Percentiles rank a stretch among this genome's conserved stretches.
Conservation (phyloP, 1,140 invertebrate genomes). For the Papilio polyxenes region DNA sequence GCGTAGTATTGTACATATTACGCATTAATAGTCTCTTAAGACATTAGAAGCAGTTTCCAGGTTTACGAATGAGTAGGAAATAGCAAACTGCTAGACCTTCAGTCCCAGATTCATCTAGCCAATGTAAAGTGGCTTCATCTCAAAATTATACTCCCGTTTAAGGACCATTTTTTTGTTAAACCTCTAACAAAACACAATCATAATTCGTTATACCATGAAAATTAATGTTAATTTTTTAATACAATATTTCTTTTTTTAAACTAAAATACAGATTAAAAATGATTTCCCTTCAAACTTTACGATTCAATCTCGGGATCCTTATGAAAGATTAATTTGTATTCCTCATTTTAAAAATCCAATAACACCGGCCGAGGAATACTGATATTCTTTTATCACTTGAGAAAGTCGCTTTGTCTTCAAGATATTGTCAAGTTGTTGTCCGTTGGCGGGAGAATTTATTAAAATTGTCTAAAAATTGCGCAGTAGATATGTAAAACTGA, state of each 20-base stretch:
- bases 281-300: not conserved
- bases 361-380: not conserved
- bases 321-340: constrained; percentile 4
- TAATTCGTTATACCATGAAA: not conserved
- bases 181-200: not conserved
- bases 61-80: too few relatives aligned
- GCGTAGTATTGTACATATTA: too few relatives aligned
- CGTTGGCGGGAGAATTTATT: constrained; percentile 13
- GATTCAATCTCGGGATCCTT: not conserved
- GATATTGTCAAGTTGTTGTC: constrained; percentile 18
- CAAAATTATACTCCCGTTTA: too few relatives aligned
- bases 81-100: too few relatives aligned
- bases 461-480: not conserved
- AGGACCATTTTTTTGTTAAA: too few relatives aligned
- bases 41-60: too few relatives aligned
- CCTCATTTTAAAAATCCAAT: constrained; percentile 12
- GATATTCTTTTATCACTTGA: constrained; percentile 1
- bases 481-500: constrained; percentile 19
- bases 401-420: constrained; percentile 19
- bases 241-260: not conserved
- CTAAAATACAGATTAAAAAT: not conserved
- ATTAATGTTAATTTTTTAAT: not conserved
- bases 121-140: too few relatives aligned
- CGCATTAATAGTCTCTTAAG: too few relatives aligned
- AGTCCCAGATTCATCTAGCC: too few relatives aligned